Evolutionary conservation across 2,113 vertebrate genomes (phyloP), one percentile per base, ranked within the genome.

Genomic region (Pristiophorus japonicus): DNA sequence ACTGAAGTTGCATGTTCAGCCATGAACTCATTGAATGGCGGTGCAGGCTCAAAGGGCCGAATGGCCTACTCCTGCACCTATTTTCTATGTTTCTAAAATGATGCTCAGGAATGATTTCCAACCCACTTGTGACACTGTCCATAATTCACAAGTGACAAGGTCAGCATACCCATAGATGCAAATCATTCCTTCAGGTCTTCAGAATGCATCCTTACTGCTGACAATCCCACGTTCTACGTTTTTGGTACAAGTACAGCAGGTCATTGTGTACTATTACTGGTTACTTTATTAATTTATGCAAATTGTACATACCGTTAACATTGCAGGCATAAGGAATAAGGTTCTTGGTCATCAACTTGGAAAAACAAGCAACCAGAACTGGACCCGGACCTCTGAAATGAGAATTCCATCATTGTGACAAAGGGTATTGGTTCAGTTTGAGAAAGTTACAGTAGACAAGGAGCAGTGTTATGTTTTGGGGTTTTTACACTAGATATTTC

Each of bases 271-370:
- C 38, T 42, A 63, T 47, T 27, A 94, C 12, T 45, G 14, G 65
- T 16, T 90, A 59, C 1, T 90, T 90, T 90, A 90, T 59, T 90
- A 59, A 14, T 90, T 59, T 51, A 51, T 70, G 22, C 8, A 94
- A 67, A 70, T 30, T 94, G 22, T 30, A 55, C 66, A 96, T 96
- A 99, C 99, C 98, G 97, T 97, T 98, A 20, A 98, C 96, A 34
- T 14, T 92, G 96, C 97, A 98, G 55, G 98, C 98, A 84, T 98
- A 96, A 0, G 98, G 98, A 70, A 97, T 96, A 91, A 99, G 96
- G 65, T 99, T 98, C 81, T 98, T 97, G 0, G 84, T 96, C 98
- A 99, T 97, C 96, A 99, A 96, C 96, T 97, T 97, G 63, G 96
- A 97, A 96, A 99, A 98, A 96, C 98, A 99, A 85, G 97, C 95